Conservation (phyloP, 2,888 invertebrate species). For the Ceraclea dissimilis region DNA sequence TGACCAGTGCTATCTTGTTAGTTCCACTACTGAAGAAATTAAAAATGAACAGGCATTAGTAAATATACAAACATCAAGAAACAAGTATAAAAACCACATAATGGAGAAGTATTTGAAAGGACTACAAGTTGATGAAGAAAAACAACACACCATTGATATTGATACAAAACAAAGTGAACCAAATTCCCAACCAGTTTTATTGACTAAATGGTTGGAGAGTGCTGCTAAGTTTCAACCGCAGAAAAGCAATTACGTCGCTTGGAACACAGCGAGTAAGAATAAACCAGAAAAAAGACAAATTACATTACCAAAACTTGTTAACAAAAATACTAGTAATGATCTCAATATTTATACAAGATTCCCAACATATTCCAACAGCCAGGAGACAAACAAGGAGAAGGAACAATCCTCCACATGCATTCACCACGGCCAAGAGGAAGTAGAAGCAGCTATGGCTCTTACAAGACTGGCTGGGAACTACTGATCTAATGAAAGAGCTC, state of each 20-base stretch:
- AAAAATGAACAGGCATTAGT: constrained; percentile 18
- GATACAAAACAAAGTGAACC: constrained; percentile 19
- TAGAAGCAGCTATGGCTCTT: constrained; percentile 69
- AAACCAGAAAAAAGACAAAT: constrained; percentile 10
- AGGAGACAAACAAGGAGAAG: not conserved
- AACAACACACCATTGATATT: constrained; percentile 26
- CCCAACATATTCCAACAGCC: not conserved
- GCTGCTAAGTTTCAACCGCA: constrained; percentile 66
- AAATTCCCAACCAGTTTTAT: constrained; percentile 47
- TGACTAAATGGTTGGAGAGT: constrained; percentile 70
- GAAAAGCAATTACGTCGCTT: constrained; percentile 63
- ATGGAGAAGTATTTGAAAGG: constrained; percentile 53
- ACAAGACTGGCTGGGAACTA: constrained; percentile 54
- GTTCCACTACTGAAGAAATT: constrained; percentile 37
- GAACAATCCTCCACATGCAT: constrained; percentile 22
- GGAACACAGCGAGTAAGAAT: constrained; percentile 37
- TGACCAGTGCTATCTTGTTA: constrained; percentile 32
- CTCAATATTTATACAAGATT: constrained; percentile 9
- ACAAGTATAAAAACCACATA: constrained; percentile 51
- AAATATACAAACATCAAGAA: constrained; percentile 29
- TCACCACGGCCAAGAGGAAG: constrained; percentile 60
- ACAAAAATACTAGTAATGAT: constrained; percentile 4
- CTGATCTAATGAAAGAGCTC: constrained; percentile 21
- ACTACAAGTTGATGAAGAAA: constrained; percentile 26
- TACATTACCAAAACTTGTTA: constrained; percentile 29